Conservation (phyloP, 2,888 invertebrate species). For the Ellobium chinense region DNA sequence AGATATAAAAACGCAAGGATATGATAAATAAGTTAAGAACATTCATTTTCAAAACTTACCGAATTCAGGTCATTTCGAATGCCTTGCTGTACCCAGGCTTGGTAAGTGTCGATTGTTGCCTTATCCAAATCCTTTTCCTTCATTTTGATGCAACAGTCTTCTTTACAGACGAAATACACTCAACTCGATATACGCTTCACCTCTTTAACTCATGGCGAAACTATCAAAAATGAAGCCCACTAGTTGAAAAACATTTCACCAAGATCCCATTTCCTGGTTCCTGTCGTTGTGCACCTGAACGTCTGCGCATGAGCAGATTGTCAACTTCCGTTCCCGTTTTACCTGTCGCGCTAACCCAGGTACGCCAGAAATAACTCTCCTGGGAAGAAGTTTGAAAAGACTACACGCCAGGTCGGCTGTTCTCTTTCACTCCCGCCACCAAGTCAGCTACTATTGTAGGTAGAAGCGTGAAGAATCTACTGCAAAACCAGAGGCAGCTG, state of each 20-base stretch:
- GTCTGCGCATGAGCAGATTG: not conserved
- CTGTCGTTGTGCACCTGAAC: not conserved
- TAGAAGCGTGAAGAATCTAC: no score
- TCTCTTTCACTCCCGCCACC: no score
- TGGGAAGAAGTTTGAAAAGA: no score
- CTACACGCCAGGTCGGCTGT: no score
- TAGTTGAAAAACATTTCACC: not conserved
- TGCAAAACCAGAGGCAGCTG: no score
- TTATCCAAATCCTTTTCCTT: slow-evolving; percentile 65
- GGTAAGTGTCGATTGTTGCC: slow-evolving; percentile 72
- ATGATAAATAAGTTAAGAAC: no score
- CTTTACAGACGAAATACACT: not conserved
- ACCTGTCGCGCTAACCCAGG: no score
- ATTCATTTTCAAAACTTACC: slow-evolving; percentile 49
- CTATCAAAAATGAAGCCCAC: not conserved
- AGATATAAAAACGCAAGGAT: no score
- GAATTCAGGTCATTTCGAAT: slow-evolving; percentile 69
- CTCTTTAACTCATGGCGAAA: not conserved
- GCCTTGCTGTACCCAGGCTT: slow-evolving; percentile 65
- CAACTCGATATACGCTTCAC: not conserved
- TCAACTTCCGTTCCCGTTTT: slow-evolving; percentile 1
- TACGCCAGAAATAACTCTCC: no score
- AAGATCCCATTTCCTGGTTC: slow-evolving; percentile 34
- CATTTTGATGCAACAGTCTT: slow-evolving; percentile 2
- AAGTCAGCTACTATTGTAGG: no score